Conservation (phyloP, 2,888 invertebrate genomes). For the Pachydiplax longipennis region DNA sequence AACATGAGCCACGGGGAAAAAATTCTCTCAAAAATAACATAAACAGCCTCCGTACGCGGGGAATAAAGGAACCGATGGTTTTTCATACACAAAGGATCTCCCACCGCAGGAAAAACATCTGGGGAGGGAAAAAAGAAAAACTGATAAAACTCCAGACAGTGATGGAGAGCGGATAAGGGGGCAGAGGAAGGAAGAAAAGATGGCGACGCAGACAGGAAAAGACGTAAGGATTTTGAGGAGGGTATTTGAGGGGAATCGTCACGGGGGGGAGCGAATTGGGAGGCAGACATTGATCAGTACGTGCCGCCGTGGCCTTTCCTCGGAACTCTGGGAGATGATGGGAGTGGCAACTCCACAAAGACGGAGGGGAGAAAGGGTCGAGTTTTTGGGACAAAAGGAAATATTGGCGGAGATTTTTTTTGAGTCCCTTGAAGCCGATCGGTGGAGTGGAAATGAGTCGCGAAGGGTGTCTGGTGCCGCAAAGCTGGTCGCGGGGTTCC, state of each 20-base stretch:
- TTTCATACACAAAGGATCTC: no score
- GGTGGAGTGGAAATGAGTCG: background rate
- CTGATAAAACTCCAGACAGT: background rate
- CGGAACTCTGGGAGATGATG: background rate
- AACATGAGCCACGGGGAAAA: no score
- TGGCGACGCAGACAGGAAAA: background rate
- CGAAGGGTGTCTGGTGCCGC: background rate
- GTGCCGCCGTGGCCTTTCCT: background rate
- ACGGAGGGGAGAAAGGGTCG: background rate
- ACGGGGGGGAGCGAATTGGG: background rate
- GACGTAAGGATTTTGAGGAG: background rate
- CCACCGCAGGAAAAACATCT: background rate
- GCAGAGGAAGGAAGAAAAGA: background rate
- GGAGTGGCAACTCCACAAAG: background rate
- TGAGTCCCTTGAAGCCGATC: background rate
- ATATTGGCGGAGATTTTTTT: background rate
- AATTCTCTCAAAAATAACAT: no score
- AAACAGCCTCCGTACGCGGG: no score
- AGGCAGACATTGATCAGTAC: conserved; percentile 15
- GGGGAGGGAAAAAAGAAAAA: background rate
- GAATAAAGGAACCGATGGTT: no score
- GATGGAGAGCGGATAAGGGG: background rate
- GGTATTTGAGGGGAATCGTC: background rate
- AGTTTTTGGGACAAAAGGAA: conserved; percentile 5
- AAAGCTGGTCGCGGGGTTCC: background rate